Percentiles rank a stretch among this genome's conserved stretches.
Conservation (phyloP, 2,113 vertebrate genomes). For the Centrocercus urophasianus region DNA sequence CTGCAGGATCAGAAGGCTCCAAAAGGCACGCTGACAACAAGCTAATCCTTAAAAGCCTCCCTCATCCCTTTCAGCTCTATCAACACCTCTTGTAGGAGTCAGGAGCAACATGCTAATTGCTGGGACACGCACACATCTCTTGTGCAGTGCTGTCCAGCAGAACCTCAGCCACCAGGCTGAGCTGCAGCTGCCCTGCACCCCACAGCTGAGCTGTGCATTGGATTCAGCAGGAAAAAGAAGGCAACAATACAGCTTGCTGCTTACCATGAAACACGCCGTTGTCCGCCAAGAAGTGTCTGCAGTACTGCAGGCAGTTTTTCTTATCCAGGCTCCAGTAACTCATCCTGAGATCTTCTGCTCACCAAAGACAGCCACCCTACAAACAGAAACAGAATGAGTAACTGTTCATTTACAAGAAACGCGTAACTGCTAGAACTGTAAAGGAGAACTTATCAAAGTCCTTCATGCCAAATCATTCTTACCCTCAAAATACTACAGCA, state of each 20-base stretch:
- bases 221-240: fast-evolving
- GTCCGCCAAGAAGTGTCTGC: conserved; percentile 92
- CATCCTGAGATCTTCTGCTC: conserved; percentile 76
- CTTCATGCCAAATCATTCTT: fast-evolving
- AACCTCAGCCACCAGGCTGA: neutral
- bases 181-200: neutral
- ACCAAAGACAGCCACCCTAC: conserved; percentile 66
- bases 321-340: conserved; percentile 85
- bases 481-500: neutral
- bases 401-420: neutral
- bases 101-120: neutral
- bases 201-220: neutral
- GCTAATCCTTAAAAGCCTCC: neutral
- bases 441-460: neutral
- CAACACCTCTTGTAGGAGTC: neutral
- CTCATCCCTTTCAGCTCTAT: neutral
- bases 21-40: neutral
- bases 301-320: conserved; percentile 86
- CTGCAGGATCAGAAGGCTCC: neutral
- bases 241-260: neutral
- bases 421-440: fast-evolving
- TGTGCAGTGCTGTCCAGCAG: fast-evolving
- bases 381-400: neutral
- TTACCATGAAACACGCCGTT: conserved; percentile 93
- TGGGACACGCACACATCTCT: neutral